Conservation (phyloP, 2,888 invertebrate genomes). For the Luperina testacea region DNA sequence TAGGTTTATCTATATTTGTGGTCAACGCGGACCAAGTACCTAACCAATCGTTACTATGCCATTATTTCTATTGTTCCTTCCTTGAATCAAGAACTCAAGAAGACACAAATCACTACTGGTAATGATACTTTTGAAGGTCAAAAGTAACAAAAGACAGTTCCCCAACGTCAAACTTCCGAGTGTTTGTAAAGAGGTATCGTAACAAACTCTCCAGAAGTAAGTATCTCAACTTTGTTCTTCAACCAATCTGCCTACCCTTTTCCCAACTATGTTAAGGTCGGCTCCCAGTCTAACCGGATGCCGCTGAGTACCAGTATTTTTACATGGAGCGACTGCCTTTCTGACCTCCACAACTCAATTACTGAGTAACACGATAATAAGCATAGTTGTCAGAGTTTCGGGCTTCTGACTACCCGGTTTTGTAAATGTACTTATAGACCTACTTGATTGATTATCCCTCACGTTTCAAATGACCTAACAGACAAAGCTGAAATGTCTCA, state of each 20-base stretch:
- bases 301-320: neutral
- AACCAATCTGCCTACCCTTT: neutral
- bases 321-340: neutral
- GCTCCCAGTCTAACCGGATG: neutral
- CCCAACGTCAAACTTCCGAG: neutral
- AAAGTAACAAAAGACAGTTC: neutral
- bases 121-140: too few species aligned
- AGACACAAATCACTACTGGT: too few species aligned
- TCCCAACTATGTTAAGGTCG: neutral
- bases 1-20: too few species aligned
- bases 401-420: neutral
- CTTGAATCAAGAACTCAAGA: too few species aligned
- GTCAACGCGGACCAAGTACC: too few species aligned
- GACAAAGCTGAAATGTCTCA: too few species aligned
- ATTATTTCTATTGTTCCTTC: neutral
- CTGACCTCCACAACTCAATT: neutral
- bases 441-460: too few species aligned
- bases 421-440: too few species aligned
- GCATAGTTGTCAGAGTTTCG: neutral
- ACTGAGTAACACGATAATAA: neutral
- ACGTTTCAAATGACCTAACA: too few species aligned
- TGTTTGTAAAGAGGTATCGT: neutral
- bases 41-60: too few species aligned
- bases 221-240: neutral
- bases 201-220: neutral